Percentiles rank a stretch among this genome's conserved stretches.
Evolutionary conservation across 2,888 invertebrate genomes (phyloP).

Genomic region (Anarsia innoxiella): DNA sequence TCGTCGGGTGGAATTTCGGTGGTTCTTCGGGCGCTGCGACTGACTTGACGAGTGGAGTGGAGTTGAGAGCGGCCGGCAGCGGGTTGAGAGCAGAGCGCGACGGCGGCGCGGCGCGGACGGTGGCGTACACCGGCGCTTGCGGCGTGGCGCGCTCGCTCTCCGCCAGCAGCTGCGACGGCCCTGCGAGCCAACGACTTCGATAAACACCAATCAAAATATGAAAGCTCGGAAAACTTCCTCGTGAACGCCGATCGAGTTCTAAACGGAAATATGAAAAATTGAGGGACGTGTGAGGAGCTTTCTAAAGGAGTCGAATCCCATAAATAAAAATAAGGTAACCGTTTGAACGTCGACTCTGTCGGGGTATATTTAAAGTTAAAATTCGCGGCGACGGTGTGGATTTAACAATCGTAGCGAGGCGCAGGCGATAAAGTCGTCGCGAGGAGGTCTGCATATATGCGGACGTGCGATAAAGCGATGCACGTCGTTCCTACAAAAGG

Average conservation of each 20-base stretch:
- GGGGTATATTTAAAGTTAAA: slow-evolving; percentile 23
- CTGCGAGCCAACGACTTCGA: slow-evolving; percentile 39
- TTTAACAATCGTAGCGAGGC: slow-evolving; percentile 33
- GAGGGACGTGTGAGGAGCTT: slow-evolving; percentile 17
- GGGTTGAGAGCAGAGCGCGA: slow-evolving; percentile 47
- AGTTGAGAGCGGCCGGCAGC: slow-evolving; percentile 45
- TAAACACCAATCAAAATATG: background rate
- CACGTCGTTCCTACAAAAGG: slow-evolving; percentile 35
- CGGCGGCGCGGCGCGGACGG: slow-evolving; percentile 36
- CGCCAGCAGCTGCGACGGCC: slow-evolving; percentile 60
- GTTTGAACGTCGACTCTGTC: slow-evolving; percentile 24
- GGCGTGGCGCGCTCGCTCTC: slow-evolving; percentile 52
- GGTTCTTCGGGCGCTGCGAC: slow-evolving; percentile 43
- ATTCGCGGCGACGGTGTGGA: slow-evolving; percentile 21
- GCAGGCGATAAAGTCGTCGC: slow-evolving; percentile 5
- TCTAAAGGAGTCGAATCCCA: slow-evolving; percentile 14
- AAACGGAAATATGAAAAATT: slow-evolving; percentile 2
- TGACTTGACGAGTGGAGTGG: slow-evolving; percentile 51
- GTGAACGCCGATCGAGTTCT: background rate
- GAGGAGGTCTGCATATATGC: slow-evolving; percentile 19
- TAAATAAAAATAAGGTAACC: slow-evolving; percentile 20
- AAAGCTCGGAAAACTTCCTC: background rate
- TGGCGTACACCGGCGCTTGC: slow-evolving; percentile 63
- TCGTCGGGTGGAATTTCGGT: slow-evolving; percentile 60
- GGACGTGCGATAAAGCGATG: slow-evolving; percentile 42